Base-by-base conservation (phyloP, 2,797 vertebrate genomes). In the Choloepus didactylus region DNA sequence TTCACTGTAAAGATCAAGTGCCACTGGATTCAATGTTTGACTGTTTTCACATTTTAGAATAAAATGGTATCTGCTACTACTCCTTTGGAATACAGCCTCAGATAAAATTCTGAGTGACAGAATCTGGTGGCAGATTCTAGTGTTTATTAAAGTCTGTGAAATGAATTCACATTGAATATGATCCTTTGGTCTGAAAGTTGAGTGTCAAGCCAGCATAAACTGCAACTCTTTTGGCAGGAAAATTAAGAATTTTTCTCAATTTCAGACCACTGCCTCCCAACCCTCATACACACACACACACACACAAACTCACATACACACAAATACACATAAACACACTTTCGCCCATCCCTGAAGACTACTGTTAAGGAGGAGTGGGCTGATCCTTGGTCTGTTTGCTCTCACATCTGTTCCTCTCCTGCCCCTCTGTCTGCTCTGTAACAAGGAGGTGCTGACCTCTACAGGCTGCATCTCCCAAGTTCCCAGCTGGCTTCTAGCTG, bases 141-240 rank as follows among this genome's bases (percentile, higher is more conserved):
- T 92, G 84, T 96, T 97, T 97, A 93, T 87, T 95, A 93, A 97
- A 91, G 92, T 94, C 92, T 97, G 94, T 95, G 72, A 95, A 97
- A 97, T 97, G 54, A 97, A 97, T 97, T 96, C 84, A 95, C 46
- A 38, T 67, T 92, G 69, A 96, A 95, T 88, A 94, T 89, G 93
- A 96, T 91, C 93, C 62, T 87, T 95, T 96, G 41, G 56, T 96
- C 92, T 94, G 72, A 95, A 96, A 85, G 21, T 29, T 89, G 80
- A 96, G 29, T 46, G 94, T 92, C 64, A 91, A 66, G 72, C 89
- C 90, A 96, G 95, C 67, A 96, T 93, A 95, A 94, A 95, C 81
- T 70, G 94, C 38, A 83, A 62, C 19, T 93, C 69, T 93, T 91
- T 69, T 95, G 89, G 87, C 87, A 96, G 72, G 16, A 95, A 96